These are phyloP conservation scores for Spodoptera littoralis DNA, from an alignment of 2,888 invertebrate genomes.

Conservation along the genomic window DNA sequence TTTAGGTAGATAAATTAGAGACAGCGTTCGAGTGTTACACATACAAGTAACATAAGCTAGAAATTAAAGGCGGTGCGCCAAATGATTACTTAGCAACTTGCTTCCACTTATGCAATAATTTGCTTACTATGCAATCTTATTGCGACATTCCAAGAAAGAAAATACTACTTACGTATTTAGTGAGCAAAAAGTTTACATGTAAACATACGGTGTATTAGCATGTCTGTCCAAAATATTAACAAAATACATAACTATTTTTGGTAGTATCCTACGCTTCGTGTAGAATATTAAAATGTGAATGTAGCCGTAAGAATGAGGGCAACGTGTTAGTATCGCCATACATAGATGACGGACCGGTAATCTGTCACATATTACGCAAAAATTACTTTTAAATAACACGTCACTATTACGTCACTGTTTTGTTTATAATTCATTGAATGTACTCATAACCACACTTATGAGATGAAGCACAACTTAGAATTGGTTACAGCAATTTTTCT, in stretches of 20 bases:
- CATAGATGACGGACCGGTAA: constrained; percentile 27
- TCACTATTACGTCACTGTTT: constrained; percentile 8
- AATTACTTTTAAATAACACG: constrained; percentile 4
- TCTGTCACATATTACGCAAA: constrained; percentile 26
- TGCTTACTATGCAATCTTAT: constrained; percentile 3
- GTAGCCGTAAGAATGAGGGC: constrained; percentile 27
- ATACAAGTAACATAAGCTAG: no score
- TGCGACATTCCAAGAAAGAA: constrained; percentile 13
- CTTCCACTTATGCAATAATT: constrained; percentile 16
- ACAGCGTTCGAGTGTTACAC: no score
- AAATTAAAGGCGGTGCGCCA: no score
- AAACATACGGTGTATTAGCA: background rate
- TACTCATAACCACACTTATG: background rate
- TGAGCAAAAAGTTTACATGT: constrained; percentile 4
- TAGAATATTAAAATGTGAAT: constrained; percentile 15
- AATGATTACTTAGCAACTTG: background rate
- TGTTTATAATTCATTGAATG: background rate
- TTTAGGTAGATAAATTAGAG: background rate
- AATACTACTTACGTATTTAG: constrained; percentile 4
- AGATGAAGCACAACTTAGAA: no score
- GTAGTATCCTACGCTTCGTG: constrained; percentile 6
- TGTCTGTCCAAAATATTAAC: constrained; percentile 3
- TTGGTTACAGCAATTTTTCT: no score
- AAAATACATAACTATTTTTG: constrained; percentile 26
- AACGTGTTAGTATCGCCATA: constrained; percentile 31